A percentile compares a stretch with the other conserved stretches of the same genome.
These are phyloP conservation scores for Tupaia tana DNA, from an alignment of 2,113 vertebrate species.

Conservation along the genomic window DNA sequence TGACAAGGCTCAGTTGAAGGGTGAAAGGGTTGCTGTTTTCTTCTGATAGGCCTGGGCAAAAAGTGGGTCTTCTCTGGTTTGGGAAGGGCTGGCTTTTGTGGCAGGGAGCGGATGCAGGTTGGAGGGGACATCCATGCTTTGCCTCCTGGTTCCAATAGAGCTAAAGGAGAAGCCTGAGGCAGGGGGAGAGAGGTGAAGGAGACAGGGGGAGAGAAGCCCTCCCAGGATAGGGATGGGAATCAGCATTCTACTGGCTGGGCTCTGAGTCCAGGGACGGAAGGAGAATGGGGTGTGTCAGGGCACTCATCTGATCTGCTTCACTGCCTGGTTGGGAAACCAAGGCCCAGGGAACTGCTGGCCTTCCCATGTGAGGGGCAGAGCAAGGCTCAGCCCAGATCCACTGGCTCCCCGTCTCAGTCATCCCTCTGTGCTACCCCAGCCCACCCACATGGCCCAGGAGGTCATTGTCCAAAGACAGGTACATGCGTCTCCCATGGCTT, in stretches of 20 bases:
- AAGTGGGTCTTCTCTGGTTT: not conserved
- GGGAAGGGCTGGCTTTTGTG: not conserved
- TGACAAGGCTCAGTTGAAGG: not conserved
- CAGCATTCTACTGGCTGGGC: not conserved
- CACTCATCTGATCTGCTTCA: accelerated
- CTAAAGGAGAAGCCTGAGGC: not conserved
- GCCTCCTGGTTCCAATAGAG: not conserved
- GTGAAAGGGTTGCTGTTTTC: not conserved
- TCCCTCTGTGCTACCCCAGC: not conserved
- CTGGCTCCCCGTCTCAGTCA: not conserved
- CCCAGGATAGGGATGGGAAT: not conserved
- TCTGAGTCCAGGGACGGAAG: not conserved
- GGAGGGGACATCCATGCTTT: too few relatives aligned
- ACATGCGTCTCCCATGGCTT: accelerated
- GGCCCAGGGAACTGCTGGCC: accelerated
- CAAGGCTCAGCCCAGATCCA: not conserved
- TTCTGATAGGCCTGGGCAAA: not conserved
- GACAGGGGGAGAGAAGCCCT: accelerated
- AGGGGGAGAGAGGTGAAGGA: accelerated
- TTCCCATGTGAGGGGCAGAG: accelerated
- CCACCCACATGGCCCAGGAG: accelerated
- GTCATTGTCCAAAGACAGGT: accelerated
- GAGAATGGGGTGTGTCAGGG: accelerated
- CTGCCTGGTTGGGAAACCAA: not conserved
- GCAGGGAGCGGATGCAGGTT: accelerated